A percentile compares a stretch with the other conserved stretches of the same genome.
These are phyloP conservation scores for Phragmatobia fuliginosa DNA, from an alignment of 2,888 invertebrate genomes.

Conservation along the genomic window DNA sequence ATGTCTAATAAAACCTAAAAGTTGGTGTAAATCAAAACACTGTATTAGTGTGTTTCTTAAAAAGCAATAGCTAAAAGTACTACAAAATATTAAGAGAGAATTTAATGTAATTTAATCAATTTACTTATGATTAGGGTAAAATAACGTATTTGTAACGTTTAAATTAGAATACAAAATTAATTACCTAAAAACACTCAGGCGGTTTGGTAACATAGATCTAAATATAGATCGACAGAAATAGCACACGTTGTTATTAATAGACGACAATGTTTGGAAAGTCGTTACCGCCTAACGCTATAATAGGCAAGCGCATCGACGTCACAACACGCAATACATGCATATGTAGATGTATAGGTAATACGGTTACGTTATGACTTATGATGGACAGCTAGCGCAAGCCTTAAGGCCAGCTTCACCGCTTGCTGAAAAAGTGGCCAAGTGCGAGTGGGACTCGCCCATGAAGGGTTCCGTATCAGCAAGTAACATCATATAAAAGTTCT, in stretches of 20 bases:
- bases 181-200: neutral
- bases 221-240: constrained; percentile 37
- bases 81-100: neutral
- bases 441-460: too few species aligned
- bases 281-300: constrained; percentile 25
- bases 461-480: too few species aligned
- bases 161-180: neutral
- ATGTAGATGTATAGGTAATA: constrained; percentile 14
- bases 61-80: too few species aligned
- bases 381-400: neutral
- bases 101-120: neutral
- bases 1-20: too few species aligned
- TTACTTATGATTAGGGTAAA: neutral
- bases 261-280: constrained; percentile 37
- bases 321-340: constrained; percentile 19
- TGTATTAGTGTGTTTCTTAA: neutral
- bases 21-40: neutral
- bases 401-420: too few species aligned
- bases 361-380: constrained; percentile 5
- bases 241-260: constrained; percentile 37
- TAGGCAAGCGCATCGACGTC: constrained; percentile 4
- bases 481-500: too few species aligned
- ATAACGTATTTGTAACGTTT: neutral
- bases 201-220: neutral
- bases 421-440: too few species aligned